Evolutionary conservation across 53 echinoderm and acorn worm genomes (phyloP).

Genomic region (Hippasteria phrygiana): DNA sequence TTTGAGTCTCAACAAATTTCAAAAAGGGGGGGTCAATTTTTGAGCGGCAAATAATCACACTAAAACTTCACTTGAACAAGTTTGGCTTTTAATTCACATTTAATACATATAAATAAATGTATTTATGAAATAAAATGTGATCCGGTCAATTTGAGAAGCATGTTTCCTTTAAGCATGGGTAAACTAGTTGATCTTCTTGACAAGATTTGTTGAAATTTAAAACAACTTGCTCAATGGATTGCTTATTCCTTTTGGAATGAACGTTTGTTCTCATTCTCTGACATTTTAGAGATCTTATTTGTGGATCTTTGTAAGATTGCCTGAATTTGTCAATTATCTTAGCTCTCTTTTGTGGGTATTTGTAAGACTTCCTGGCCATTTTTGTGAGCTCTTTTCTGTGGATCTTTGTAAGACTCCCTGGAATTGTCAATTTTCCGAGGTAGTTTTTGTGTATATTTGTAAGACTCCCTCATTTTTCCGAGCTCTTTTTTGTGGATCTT

Average conservation of each 20-base stretch:
- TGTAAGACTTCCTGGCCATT: background rate
- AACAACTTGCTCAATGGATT: background rate
- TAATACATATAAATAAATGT: too few relatives aligned
- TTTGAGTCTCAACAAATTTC: too few relatives aligned
- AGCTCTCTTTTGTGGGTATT: background rate
- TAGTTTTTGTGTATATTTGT: too few relatives aligned
- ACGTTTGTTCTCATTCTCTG: background rate
- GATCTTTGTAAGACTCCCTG: background rate
- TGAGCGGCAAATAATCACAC: too few relatives aligned
- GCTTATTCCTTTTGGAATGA: background rate
- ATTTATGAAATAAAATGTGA: too few relatives aligned
- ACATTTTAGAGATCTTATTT: too few relatives aligned
- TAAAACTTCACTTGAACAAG: too few relatives aligned
- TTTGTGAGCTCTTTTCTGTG: slow-evolving; percentile 20
- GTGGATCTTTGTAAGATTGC: too few relatives aligned
- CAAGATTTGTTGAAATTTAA: background rate
- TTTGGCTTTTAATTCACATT: too few relatives aligned
- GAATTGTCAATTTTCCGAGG: background rate
- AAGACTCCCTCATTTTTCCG: background rate
- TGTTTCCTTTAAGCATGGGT: background rate
- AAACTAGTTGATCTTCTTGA: background rate
- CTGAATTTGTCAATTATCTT: background rate
- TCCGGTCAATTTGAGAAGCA: too few relatives aligned
- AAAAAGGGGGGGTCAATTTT: too few relatives aligned
- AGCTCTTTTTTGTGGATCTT: slow-evolving; percentile 16